These are phyloP conservation scores for Xestoiulus laeticollis DNA, from an alignment of 2,888 invertebrate genomes.

Conservation along the genomic window DNA sequence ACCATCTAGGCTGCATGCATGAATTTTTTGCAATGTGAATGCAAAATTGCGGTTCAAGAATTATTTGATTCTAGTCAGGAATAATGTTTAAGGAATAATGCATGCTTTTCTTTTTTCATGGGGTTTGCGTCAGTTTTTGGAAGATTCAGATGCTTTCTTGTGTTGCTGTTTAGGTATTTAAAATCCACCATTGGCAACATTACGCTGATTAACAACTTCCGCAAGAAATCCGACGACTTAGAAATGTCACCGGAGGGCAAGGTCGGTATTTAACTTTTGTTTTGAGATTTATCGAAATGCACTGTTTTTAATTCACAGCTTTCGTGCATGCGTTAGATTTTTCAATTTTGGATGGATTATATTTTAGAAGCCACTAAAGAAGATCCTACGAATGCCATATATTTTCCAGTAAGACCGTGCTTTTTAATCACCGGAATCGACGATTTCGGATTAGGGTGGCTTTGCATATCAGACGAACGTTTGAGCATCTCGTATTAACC, in stretches of 20 bases:
- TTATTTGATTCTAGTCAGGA: no score
- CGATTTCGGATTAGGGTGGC: no score
- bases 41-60: no score
- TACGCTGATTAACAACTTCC: conserved; percentile 85
- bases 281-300: not conserved
- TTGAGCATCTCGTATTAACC: not conserved
- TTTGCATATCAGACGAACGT: not conserved
- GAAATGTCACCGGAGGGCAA: conserved; percentile 75
- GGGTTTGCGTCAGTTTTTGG: not conserved
- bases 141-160: conserved; percentile 11
- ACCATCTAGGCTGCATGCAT: no score
- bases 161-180: conserved; percentile 73
- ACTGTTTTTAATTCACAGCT: not conserved
- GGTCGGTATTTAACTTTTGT: not conserved
- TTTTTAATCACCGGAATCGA: not conserved
- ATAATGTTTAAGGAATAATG: not conserved
- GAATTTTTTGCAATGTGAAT: no score
- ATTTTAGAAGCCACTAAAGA: conserved; percentile 92
- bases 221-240: conserved; percentile 79
- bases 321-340: conserved; percentile 71
- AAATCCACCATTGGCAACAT: conserved; percentile 98
- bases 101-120: not conserved
- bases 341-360: conserved; percentile 98
- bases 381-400: conserved; percentile 80
- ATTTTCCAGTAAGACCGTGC: conserved; percentile 81